Conservation (phyloP, 2,888 invertebrate genomes). For the Rugalucina vietnamica region DNA sequence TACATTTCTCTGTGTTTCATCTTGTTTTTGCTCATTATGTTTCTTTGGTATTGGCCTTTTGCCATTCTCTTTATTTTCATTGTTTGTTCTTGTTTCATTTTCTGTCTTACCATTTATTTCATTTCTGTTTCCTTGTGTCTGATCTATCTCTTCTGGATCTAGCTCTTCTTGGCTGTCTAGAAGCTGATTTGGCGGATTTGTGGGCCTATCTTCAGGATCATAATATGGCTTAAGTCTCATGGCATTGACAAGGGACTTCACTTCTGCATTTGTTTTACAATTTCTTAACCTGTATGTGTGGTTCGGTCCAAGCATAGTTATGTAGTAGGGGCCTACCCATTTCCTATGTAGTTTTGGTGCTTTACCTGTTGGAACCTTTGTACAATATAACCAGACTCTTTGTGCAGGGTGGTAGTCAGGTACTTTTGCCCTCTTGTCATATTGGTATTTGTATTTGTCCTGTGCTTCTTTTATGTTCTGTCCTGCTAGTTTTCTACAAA, state of each 20-base stretch:
- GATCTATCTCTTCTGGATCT: constrained; percentile 9
- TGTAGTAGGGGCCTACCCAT: constrained; percentile 39
- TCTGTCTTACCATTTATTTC: neutral
- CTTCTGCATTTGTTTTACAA: constrained; percentile 17
- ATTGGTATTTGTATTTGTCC: constrained; percentile 35
- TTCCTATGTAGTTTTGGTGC: constrained; percentile 32
- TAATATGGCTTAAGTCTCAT: constrained; percentile 30
- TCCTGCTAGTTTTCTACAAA: constrained; percentile 22
- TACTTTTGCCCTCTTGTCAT: constrained; percentile 43
- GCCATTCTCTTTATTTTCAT: neutral
- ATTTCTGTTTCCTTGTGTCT: too few relatives aligned
- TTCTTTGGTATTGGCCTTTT: too few relatives aligned
- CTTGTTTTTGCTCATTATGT: too few relatives aligned
- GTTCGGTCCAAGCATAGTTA: constrained; percentile 2
- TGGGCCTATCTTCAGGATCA: constrained; percentile 33
- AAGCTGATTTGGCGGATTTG: constrained; percentile 28
- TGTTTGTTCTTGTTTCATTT: neutral
- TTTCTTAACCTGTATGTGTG: constrained; percentile 36
- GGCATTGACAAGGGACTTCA: constrained; percentile 26
- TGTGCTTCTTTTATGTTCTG: constrained; percentile 26
- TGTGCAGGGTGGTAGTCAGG: constrained; percentile 36
- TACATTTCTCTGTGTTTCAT: too few relatives aligned
- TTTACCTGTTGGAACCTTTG: constrained; percentile 25
- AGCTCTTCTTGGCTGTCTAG: neutral
- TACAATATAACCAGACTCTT: constrained; percentile 41